Conservation (phyloP, 2,113 vertebrate species). For the Sapajus apella region DNA sequence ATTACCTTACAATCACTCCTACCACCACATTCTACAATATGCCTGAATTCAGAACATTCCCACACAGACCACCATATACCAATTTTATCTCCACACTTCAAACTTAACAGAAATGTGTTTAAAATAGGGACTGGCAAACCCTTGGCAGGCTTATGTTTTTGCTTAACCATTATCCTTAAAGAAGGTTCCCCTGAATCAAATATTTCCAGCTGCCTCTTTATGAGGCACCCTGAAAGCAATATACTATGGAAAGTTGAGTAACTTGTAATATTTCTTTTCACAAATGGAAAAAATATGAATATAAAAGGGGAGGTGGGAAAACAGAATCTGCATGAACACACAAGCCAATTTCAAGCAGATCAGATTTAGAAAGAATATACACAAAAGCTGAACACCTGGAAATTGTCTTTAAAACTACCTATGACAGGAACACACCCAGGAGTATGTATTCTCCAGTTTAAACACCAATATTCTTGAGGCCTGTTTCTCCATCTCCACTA, state of each 20-base stretch:
- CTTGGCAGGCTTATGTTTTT: neutral
- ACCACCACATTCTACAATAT: neutral
- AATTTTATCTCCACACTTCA: neutral
- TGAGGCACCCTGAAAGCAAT: neutral
- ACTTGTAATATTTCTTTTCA: neutral
- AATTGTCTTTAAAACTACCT: conserved; percentile 5
- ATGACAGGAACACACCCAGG: neutral
- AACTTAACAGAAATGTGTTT: conserved; percentile 7
- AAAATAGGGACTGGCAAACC: neutral
- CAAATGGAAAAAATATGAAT: neutral
- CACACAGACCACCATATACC: neutral
- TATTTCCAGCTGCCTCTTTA: neutral
- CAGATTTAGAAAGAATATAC: neutral
- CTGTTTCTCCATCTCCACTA: neutral
- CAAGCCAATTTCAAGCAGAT: neutral
- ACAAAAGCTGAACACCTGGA: neutral
- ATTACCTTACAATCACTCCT: neutral
- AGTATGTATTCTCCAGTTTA: neutral
- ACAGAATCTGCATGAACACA: neutral
- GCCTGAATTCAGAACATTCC: neutral
- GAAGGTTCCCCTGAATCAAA: neutral
- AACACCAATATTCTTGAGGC: neutral
- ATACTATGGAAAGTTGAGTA: neutral
- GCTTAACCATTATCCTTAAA: neutral
- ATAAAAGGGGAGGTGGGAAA: neutral